Evolutionary conservation across 1,140 invertebrate genomes (phyloP).

Genomic region (Procambarus clarkii): DNA sequence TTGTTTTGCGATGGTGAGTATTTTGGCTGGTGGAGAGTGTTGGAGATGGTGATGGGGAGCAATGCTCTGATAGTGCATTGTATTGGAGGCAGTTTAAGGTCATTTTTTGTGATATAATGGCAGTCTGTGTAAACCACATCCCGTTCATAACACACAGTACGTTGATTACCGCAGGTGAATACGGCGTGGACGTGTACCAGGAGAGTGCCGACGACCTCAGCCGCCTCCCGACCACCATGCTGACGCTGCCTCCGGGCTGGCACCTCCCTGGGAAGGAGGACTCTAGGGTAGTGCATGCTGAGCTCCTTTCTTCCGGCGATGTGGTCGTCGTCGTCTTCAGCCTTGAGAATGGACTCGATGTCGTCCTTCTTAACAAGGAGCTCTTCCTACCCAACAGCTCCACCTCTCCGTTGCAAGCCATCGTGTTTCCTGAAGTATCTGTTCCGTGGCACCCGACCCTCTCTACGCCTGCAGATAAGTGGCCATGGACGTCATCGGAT

Average conservation of each 20-base stretch:
- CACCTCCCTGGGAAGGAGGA: background rate
- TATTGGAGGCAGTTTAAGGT: background rate
- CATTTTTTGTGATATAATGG: background rate
- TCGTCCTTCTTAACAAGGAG: slow-evolving; percentile 29
- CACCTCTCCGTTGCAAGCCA: background rate
- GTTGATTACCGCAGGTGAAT: slow-evolving; percentile 7
- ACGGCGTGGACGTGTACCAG: slow-evolving; percentile 24
- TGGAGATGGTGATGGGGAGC: background rate
- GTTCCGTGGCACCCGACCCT: slow-evolving; percentile 39
- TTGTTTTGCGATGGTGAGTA: background rate
- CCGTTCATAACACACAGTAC: background rate
- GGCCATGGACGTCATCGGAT: slow-evolving; percentile 3
- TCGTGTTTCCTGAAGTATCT: slow-evolving; percentile 34
- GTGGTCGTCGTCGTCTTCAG: slow-evolving; percentile 50
- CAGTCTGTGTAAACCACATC: background rate
- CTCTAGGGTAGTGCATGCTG: slow-evolving; percentile 37
- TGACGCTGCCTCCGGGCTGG: slow-evolving; percentile 3
- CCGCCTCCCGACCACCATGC: background rate
- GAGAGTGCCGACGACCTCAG: background rate
- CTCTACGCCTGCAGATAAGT: slow-evolving; percentile 20
- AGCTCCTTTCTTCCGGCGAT: slow-evolving; percentile 30
- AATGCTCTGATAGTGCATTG: too few species aligned
- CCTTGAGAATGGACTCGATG: slow-evolving; percentile 36
- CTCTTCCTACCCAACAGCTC: background rate
- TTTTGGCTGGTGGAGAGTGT: background rate